Evolutionary conservation across 1,140 invertebrate genomes (phyloP).

Genomic region (Mercenaria mercenaria): DNA sequence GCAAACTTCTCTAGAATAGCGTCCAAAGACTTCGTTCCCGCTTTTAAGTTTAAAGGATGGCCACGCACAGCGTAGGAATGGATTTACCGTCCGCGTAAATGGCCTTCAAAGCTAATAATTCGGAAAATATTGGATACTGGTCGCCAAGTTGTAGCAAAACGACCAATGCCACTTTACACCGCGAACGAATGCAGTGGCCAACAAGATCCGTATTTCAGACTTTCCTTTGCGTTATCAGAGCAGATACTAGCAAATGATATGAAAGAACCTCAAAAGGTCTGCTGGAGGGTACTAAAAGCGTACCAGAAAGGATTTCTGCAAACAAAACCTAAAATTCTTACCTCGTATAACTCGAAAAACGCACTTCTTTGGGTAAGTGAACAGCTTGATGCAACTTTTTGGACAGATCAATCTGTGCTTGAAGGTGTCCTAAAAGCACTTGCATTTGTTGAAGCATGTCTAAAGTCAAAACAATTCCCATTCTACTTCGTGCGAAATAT

Average conservation of each 20-base stretch:
- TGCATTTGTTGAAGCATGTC: not conserved
- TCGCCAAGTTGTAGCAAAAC: conserved; percentile 16
- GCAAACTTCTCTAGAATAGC: not conserved
- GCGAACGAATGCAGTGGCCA: too few relatives aligned
- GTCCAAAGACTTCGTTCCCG: not conserved
- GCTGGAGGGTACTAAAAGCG: conserved; percentile 5
- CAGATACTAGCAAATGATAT: not conserved
- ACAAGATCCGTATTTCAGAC: too few relatives aligned
- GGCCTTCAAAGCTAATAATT: not conserved
- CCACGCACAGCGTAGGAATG: not conserved
- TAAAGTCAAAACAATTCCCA: not conserved
- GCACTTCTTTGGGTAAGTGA: not conserved
- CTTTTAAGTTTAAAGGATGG: conserved; percentile 5
- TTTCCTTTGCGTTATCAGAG: not conserved
- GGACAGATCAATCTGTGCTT: not conserved
- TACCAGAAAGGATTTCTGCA: not conserved
- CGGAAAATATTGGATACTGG: not conserved
- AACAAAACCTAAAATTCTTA: too few relatives aligned
- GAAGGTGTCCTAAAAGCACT: not conserved
- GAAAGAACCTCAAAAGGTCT: not conserved
- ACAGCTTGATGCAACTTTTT: not conserved
- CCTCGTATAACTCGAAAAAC: too few relatives aligned
- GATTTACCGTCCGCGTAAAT: not conserved
- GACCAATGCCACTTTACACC: not conserved
- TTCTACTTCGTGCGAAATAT: not conserved